These are phyloP conservation scores for Palythoa grandis DNA, from an alignment of 92 coral and sea anemone genomes.

Conservation along the genomic window DNA sequence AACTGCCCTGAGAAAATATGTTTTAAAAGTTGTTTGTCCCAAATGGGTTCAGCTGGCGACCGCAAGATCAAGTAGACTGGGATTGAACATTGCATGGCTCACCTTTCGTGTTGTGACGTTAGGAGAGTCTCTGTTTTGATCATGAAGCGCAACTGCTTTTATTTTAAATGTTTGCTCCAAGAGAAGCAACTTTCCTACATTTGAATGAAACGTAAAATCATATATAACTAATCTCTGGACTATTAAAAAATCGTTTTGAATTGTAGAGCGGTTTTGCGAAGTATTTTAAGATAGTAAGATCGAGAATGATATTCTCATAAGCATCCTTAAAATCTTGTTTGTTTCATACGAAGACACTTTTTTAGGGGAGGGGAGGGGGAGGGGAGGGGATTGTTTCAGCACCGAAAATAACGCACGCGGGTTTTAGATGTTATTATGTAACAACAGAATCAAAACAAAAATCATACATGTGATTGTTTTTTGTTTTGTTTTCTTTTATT, in stretches of 20 bases:
- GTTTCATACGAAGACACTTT: background rate
- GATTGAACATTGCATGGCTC: conserved; percentile 15
- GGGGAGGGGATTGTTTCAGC: no score
- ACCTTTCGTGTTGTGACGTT: background rate
- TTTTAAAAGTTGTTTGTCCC: conserved; percentile 30
- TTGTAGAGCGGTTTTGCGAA: background rate
- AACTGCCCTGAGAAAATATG: conserved; percentile 11
- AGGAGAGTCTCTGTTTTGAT: conserved; percentile 20
- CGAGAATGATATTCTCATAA: conserved; percentile 10
- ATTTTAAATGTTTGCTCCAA: background rate
- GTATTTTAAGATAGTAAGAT: background rate
- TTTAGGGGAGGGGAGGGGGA: no score
- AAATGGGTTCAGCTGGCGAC: conserved; percentile 27
- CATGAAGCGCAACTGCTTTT: background rate
- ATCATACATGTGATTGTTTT: no score
- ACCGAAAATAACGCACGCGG: no score
- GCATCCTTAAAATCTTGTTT: background rate
- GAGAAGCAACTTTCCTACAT: no score
- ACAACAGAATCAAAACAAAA: no score
- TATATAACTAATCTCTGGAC: background rate
- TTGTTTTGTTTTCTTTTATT: no score
- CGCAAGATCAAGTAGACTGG: conserved; percentile 50
- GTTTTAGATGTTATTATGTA: no score
- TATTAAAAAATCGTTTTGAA: background rate
- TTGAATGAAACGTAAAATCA: background rate